Base-by-base conservation (phyloP, 1,140 invertebrate species). In the Nasonia longicornis region DNA sequence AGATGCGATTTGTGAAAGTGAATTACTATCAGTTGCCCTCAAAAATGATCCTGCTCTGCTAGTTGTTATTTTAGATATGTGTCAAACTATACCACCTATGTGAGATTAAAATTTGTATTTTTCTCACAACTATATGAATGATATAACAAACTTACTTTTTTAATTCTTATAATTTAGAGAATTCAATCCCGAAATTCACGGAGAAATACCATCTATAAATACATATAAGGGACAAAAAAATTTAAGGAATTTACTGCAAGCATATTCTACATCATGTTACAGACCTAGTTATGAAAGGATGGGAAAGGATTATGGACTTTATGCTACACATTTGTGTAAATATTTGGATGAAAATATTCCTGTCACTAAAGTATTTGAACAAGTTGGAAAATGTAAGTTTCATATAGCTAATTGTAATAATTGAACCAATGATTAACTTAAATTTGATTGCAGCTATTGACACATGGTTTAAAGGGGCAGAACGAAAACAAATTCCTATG, bases 61-160 rank as follows among this genome's bases (percentile, higher is more conserved):
- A 22, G 87, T 90, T 75, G 82, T 87, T 16, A 86, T 91, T 12
- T 84, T 90, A 12, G 90, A 91, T 38, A 90, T 88, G 84, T 91
- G 90, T 66, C 88, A 89, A 84, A 87, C 85, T 66, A 80, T 87
- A 75, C 88, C 88, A 26, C 81, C 84, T 70, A 86, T 85, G 88
- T 86, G 85, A 77, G 16, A 82, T 83, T 69, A 58, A 4, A 35
- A 22, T 70, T 35, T 70, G 75, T 77, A 52, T 77, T 71, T n/a
- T 45, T 58, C 1, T 74, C n/a, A n/a, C 11, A 66, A 16, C 2
- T 2, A n/a, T 16, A 35, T 4, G 2, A 20, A 6, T 14, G 73
- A 10, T 79, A 31, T 16, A 58, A 58, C 72, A 35, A 81, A 48
- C 26, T 72, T 22, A 45, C 12, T 45, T 3, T 38, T 71, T 38